phyloP scores from a whole-genome alignment of 1,140 invertebrate genomes.

The Nephotettix cincticeps region DNA sequence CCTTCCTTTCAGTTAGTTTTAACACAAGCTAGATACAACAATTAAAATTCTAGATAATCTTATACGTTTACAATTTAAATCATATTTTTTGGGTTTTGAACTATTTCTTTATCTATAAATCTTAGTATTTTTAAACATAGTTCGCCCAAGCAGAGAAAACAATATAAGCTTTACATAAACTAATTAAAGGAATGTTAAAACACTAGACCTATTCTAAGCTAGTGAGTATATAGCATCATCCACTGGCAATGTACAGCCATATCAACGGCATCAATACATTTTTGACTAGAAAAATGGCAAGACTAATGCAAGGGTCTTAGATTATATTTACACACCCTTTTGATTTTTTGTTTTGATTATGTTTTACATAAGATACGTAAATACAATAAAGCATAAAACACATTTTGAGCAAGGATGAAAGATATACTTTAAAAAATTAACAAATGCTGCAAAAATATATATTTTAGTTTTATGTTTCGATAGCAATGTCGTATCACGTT shows the following conservation, averaged over 20 bases:
- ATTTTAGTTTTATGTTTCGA: no score
- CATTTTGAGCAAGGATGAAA: no score
- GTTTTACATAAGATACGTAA: no score
- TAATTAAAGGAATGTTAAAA: background rate
- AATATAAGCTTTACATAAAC: background rate
- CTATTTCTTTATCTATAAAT: background rate
- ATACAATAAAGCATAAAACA: no score
- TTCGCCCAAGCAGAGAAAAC: background rate
- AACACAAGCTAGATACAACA: no score
- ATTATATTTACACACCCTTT: background rate
- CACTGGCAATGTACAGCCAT: background rate
- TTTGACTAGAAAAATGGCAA: slow-evolving; percentile 21
- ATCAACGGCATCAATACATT: background rate
- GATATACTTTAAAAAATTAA: no score
- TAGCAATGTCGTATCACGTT: no score
- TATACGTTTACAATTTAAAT: background rate
- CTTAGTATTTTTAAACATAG: background rate
- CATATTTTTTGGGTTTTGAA: background rate
- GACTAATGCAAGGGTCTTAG: background rate
- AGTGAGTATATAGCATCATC: slow-evolving; percentile 2
- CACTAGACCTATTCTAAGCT: background rate
- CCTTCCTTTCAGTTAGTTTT: no score
- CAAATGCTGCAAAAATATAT: no score
- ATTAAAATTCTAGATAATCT: background rate
- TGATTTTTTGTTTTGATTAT: background rate